Conservation (phyloP, 2,888 invertebrate genomes). For the Ectropis crepuscularia region DNA sequence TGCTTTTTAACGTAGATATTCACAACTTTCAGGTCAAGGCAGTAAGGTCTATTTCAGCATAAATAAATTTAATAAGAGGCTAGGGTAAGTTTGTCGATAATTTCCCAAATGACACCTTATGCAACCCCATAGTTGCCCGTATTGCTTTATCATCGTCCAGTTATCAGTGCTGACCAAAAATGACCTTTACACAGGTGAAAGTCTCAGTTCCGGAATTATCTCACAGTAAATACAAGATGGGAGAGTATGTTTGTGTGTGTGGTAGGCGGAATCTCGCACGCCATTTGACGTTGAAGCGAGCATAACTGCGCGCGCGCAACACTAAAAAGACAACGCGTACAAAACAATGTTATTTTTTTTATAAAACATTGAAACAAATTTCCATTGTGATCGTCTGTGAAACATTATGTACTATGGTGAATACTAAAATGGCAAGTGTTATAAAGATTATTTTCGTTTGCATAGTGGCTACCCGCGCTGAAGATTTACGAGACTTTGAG, state of each 20-base stretch:
- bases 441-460: slow-evolving; percentile 52
- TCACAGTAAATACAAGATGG: slow-evolving; percentile 72
- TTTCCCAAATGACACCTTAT: slow-evolving; percentile 37
- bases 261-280: slow-evolving; percentile 56
- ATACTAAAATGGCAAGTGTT: slow-evolving; percentile 57
- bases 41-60: slow-evolving; percentile 1
- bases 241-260: slow-evolving; percentile 63
- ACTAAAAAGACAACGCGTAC: slow-evolving; percentile 53
- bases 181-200: slow-evolving; percentile 72
- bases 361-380: slow-evolving; percentile 20
- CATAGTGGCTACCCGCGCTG: slow-evolving; percentile 51
- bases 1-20: neutral
- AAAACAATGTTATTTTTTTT: slow-evolving; percentile 31
- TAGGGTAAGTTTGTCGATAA: slow-evolving; percentile 13
- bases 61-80: neutral
- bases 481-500: slow-evolving; percentile 68
- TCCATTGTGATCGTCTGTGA: slow-evolving; percentile 24
- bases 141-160: slow-evolving; percentile 54
- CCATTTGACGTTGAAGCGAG: slow-evolving; percentile 67
- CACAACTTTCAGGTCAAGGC: neutral
- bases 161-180: slow-evolving; percentile 62
- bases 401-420: slow-evolving; percentile 30
- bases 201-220: slow-evolving; percentile 78
- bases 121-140: slow-evolving; percentile 46
- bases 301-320: slow-evolving; percentile 67